phyloP scores from a whole-genome alignment of 1,140 invertebrate species.

The Liolophura sinensis region DNA sequence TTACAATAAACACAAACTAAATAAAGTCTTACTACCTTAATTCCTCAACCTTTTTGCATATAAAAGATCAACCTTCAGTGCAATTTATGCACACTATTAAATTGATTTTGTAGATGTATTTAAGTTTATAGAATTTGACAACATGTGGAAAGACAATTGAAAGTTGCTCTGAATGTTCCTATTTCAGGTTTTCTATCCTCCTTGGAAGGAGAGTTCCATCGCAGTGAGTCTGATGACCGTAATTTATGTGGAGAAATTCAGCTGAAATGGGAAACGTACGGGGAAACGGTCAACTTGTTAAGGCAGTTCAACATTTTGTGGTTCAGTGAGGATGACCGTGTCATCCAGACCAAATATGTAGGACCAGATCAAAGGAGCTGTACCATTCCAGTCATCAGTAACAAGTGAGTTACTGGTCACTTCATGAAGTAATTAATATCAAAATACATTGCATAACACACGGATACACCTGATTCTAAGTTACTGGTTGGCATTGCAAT shows the following conservation, averaged over 20 bases:
- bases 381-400: conserved; percentile 45
- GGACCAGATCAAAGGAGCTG: conserved; percentile 39
- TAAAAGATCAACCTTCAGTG: no score
- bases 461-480: no score
- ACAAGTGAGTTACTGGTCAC: conserved; percentile 38
- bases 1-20: no score
- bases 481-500: no score
- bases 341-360: conserved; percentile 50
- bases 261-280: conserved; percentile 46
- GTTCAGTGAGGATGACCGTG: conserved; percentile 46
- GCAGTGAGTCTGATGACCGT: conserved; percentile 35
- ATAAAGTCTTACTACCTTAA: no score
- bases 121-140: no score
- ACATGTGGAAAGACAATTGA: no score
- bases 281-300: conserved; percentile 32
- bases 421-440: no score
- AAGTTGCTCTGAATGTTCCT: background rate
- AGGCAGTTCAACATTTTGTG: conserved; percentile 56
- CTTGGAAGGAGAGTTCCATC: conserved; percentile 33
- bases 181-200: conserved; percentile 38
- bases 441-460: no score
- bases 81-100: no score
- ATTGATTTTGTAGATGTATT: no score
- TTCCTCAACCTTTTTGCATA: no score
- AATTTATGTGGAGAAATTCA: conserved; percentile 45